Conservation (phyloP, 2,797 vertebrate species). For the Arctocebus calabarensis region DNA sequence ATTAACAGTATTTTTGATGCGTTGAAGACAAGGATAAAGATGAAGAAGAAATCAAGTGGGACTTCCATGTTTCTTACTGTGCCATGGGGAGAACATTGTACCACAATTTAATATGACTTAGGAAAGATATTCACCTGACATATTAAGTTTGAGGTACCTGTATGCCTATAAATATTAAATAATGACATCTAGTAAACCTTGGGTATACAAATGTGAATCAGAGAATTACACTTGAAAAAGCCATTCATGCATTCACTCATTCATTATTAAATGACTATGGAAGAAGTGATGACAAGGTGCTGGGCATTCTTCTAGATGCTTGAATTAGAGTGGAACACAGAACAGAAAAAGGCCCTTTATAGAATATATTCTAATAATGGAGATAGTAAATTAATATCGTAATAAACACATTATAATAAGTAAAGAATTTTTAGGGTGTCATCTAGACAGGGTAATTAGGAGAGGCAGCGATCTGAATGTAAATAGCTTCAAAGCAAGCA, state of each 20-base stretch:
- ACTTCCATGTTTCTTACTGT: not conserved
- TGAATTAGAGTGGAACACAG: not conserved
- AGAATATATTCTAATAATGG: not conserved
- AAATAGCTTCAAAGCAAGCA: not conserved
- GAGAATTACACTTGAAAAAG: not conserved
- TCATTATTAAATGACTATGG: conserved; percentile 38
- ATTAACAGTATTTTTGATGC: not conserved
- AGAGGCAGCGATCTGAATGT: not conserved
- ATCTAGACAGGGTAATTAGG: not conserved
- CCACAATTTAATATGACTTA: not conserved
- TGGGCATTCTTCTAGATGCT: not conserved
- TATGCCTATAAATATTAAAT: not conserved
- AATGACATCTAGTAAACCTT: not conserved
- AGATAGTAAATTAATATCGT: not conserved
- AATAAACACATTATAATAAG: not conserved
- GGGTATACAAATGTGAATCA: conserved; percentile 10
- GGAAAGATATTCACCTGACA: not conserved
- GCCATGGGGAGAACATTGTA: not conserved
- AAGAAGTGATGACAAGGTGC: not conserved
- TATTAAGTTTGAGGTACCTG: not conserved
- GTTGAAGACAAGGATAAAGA: not conserved
- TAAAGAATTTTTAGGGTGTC: not conserved
- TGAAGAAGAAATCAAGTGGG: not conserved
- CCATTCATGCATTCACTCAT: conserved; percentile 39
- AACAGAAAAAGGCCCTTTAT: not conserved